phyloP scores from a whole-genome alignment of 2,888 invertebrate genomes.

The Anthophora plumipes region DNA sequence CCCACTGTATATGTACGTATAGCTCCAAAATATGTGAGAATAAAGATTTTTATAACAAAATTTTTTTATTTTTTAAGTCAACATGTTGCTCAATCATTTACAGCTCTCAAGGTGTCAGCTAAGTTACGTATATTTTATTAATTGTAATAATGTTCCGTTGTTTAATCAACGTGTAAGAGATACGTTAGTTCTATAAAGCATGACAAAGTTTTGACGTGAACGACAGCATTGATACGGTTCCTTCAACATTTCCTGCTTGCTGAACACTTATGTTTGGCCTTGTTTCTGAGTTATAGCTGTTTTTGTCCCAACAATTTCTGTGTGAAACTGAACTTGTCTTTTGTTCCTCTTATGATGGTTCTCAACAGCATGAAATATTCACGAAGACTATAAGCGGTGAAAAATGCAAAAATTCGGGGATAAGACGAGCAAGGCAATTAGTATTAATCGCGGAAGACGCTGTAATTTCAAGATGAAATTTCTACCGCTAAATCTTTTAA shows the following conservation, averaged over 20 bases:
- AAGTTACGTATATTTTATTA: not conserved
- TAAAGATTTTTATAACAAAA: too few species aligned
- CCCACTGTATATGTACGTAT: too few species aligned
- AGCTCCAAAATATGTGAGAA: too few species aligned
- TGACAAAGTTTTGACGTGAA: not conserved
- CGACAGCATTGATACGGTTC: not conserved
- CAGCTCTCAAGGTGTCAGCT: not conserved
- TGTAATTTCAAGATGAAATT: too few species aligned
- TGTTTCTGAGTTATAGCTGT: not conserved
- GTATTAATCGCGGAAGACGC: too few species aligned
- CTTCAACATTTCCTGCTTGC: not conserved
- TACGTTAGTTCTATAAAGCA: not conserved
- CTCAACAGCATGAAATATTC: not conserved
- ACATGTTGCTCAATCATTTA: too few species aligned
- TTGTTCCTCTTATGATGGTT: not conserved
- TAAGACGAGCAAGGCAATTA: too few species aligned
- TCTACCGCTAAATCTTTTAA: too few species aligned
- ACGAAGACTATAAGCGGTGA: too few species aligned
- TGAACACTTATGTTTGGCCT: conserved; percentile 5
- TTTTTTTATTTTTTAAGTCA: too few species aligned
- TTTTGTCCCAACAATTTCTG: not conserved
- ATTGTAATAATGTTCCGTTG: not conserved
- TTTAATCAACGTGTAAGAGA: not conserved
- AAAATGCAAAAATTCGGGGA: too few species aligned
- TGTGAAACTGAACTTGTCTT: not conserved